Base-by-base conservation (phyloP, 1,140 invertebrate species). In the Neuroterus valhalla region DNA sequence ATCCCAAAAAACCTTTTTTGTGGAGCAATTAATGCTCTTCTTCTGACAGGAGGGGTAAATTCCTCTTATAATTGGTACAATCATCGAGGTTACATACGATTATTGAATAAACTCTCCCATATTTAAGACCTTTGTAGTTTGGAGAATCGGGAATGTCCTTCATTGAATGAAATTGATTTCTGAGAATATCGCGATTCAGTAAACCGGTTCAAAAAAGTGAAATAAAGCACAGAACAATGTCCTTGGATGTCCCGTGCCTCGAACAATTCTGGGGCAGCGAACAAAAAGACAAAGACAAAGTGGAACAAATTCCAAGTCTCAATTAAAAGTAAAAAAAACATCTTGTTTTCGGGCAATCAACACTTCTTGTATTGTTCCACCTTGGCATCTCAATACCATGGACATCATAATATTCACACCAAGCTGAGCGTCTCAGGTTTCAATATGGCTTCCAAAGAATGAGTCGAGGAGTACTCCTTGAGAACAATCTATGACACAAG, bases 381-480 rank as follows among this genome's bases (percentile, higher is more conserved):
- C 19, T 68, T 89, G 84, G 77, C 85, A 87, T 66, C 77, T 87
- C 78, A 86, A 88, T 85, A 70, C 76, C 80, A 72, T 76, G 83
- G 78, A 82, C 85, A 87, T 82, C 86, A 86, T 85, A 89, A 88
- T 89, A 88, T 89, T 88, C 88, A 88, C 84, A 86, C 86, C 81
- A 78, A 85, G 84, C 82, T 76, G 77, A 71, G 70, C 78, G 84
- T 81, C 71, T 89, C 85, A 78, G 78, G 79, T 89, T 89, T 85
- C 88, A 84, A 74, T 78, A 81, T 84, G 76, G 81, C 82, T 81
- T 77, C 75, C 77, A 68, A 48, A 84, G 81, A 85, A 87, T 85
- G 79, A 80, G 75, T 74, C 68, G 62, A 76, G 72, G 52, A 45
- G 48, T 55, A 48, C 62, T 45, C 52, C 72, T 78, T 79, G 66